Conservation (phyloP, 2,888 invertebrate genomes). For the Alsophila aescularia region DNA sequence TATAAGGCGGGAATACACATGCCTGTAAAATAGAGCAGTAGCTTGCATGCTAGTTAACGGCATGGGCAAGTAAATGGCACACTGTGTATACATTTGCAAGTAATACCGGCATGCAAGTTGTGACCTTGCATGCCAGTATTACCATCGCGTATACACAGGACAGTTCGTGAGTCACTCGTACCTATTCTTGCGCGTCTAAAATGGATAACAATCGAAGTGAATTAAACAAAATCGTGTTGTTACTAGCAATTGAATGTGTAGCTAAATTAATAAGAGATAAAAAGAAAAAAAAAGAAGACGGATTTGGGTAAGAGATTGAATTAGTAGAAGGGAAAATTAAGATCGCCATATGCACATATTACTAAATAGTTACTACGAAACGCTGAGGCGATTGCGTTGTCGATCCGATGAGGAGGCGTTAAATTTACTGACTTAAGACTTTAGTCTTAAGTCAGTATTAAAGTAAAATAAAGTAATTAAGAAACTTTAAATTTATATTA, state of each 20-base stretch:
- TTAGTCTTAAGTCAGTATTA: too few species aligned
- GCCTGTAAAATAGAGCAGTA: conserved; percentile 22
- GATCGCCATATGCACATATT: too few species aligned
- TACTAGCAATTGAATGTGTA: conserved; percentile 24
- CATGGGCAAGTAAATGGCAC: conserved; percentile 28
- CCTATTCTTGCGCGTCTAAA: conserved; percentile 28
- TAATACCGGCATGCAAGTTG: conserved; percentile 26
- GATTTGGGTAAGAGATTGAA: conserved; percentile 27
- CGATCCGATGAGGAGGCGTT: too few species aligned
- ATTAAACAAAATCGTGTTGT: conserved; percentile 18
- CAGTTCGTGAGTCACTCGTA: conserved; percentile 38
- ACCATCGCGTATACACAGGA: conserved; percentile 21
- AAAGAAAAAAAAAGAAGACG: conserved; percentile 24
- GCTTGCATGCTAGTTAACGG: conserved; percentile 22
- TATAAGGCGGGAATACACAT: conserved; percentile 4
- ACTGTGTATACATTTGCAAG: conserved; percentile 32
- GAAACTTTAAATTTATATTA: too few species aligned
- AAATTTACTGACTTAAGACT: too few species aligned
- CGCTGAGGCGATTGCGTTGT: too few species aligned
- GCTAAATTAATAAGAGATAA: conserved; percentile 25
- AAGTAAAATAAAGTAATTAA: too few species aligned
- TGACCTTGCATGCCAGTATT: conserved; percentile 27
- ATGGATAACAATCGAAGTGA: conserved; percentile 20
- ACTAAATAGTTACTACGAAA: too few species aligned
- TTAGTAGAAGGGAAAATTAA: too few species aligned